Conservation (phyloP, 2,888 invertebrate species). For the Tineola bisselliella region DNA sequence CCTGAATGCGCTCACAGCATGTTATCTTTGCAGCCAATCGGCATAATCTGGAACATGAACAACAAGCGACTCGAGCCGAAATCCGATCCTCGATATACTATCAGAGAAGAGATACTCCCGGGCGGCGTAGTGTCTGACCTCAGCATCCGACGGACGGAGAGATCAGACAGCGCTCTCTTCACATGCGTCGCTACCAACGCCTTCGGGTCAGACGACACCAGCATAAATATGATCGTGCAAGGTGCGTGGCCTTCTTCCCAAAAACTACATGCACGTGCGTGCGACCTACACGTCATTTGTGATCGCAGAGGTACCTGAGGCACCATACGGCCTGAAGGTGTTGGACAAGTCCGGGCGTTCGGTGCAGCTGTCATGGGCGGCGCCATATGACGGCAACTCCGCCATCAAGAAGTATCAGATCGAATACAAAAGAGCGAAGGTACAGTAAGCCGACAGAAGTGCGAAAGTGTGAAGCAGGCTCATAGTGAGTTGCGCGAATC, state of each 20-base stretch:
- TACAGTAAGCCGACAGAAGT: slow-evolving; percentile 47
- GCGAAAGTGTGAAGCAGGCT: too few species aligned
- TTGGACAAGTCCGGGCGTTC: slow-evolving; percentile 90
- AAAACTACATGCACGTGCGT: slow-evolving; percentile 23
- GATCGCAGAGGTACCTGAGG: slow-evolving; percentile 86
- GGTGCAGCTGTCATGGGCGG: slow-evolving; percentile 91
- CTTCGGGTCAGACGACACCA: slow-evolving; percentile 94
- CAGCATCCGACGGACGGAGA: slow-evolving; percentile 88
- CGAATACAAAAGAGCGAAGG: slow-evolving; percentile 88
- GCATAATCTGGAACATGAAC: slow-evolving; percentile 95
- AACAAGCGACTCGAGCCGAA: slow-evolving; percentile 91
- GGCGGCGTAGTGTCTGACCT: slow-evolving; percentile 89
- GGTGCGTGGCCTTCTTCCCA: too few species aligned
- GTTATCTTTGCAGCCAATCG: slow-evolving; percentile 86
- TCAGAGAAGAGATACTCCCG: slow-evolving; percentile 86
- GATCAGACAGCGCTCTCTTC: slow-evolving; percentile 88
- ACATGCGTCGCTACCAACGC: slow-evolving; percentile 94
- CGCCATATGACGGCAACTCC: slow-evolving; percentile 92
- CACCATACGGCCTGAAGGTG: slow-evolving; percentile 88
- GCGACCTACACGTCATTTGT: too few species aligned
- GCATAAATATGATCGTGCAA: slow-evolving; percentile 94
- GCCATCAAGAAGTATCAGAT: slow-evolving; percentile 89
- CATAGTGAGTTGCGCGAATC: too few species aligned
- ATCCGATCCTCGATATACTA: slow-evolving; percentile 86
- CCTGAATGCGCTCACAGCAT: too few species aligned